Base-by-base conservation (phyloP, 30 jellyfish, hydroid and myxozoan species). In the Aurelia aurita region DNA sequence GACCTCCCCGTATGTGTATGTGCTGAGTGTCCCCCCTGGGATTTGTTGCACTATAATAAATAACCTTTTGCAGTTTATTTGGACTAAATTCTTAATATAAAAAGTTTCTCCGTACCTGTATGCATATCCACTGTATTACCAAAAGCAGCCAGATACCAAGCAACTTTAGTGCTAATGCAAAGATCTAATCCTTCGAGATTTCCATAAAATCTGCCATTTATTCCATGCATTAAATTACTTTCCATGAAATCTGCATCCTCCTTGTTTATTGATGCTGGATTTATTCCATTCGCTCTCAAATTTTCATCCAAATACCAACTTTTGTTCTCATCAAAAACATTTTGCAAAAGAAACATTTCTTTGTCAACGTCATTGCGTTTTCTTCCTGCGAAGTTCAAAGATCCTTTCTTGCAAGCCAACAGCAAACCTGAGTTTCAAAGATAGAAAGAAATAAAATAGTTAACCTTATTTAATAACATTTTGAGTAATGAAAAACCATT, bases 161-260 rank as follows among this genome's bases (percentile, higher is more conserved):
- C 76, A 4, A 87, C 59, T 25, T 58, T 87, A 45, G 39, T 35
- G 10, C 74, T 80, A 23, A 64, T 80, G 68, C 96, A 87, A 54
- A 87, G 51, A 9, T 64, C 69, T 73, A 87, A 31, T 5, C 85
- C 85, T 58, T 54, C 43, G 43, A 87, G 67, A 28, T 87, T 77
- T 6, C 96, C 96, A 43, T 87, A 87, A 90, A 74, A 75, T 12
- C 58, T n/a, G 1, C 96, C 96, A 77, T 87, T 87, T 18, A 87
- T 76, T 51, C 78, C 90, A 46, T 87, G 96, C 96, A 87, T 87
- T 45, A 75, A 75, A 61, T 87, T 87, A 69, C 96, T 87, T 60
- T 87, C 96, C 81, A 55, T 32, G 51, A 87, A 87, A 69, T 68
- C 90, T 76, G 53, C 90, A 46, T 87, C 87, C 58, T 76, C 96